Evolutionary conservation across 2,113 vertebrate genomes (phyloP).

Genomic region (Myrmecobius fasciatus): DNA sequence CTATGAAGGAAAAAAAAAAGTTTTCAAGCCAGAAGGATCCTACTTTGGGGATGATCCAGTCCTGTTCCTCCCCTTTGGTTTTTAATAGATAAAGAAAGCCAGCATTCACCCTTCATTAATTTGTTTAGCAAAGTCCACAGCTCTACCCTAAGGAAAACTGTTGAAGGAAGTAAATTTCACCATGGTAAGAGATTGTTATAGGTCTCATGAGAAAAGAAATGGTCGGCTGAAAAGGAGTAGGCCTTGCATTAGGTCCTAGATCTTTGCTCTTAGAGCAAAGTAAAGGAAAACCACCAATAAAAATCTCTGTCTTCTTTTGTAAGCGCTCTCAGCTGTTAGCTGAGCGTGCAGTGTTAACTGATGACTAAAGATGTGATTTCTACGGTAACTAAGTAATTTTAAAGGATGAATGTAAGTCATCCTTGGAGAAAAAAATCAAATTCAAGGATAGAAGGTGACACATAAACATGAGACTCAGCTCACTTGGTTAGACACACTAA

Average conservation of each 20-base stretch:
- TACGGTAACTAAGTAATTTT: neutral
- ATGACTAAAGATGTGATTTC: conserved; percentile 2
- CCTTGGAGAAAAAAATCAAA: neutral
- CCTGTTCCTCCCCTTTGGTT: conserved; percentile 13
- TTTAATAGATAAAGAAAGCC: conserved; percentile 43
- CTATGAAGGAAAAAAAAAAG: conserved; percentile 12
- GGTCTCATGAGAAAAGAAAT: conserved; percentile 17
- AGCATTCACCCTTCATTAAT: conserved; percentile 24
- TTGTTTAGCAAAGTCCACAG: neutral
- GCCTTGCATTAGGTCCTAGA: neutral
- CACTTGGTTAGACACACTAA: neutral
- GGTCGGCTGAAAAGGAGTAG: neutral
- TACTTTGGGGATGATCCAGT: neutral
- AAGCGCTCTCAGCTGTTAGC: neutral
- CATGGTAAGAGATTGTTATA: conserved; percentile 33
- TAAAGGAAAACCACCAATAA: neutral
- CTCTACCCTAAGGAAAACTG: conserved; percentile 4
- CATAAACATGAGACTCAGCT: neutral
- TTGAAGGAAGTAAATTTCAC: conserved; percentile 33
- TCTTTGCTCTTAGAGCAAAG: neutral
- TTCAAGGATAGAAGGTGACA: neutral
- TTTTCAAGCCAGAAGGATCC: conserved; percentile 40
- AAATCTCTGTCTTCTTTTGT: neutral
- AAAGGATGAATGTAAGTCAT: neutral
- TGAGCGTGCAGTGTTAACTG: conserved; percentile 42